A percentile compares a stretch with the other conserved stretches of the same genome.
Conservation (phyloP, 2,113 vertebrate species). For the Corythaeola cristata region DNA sequence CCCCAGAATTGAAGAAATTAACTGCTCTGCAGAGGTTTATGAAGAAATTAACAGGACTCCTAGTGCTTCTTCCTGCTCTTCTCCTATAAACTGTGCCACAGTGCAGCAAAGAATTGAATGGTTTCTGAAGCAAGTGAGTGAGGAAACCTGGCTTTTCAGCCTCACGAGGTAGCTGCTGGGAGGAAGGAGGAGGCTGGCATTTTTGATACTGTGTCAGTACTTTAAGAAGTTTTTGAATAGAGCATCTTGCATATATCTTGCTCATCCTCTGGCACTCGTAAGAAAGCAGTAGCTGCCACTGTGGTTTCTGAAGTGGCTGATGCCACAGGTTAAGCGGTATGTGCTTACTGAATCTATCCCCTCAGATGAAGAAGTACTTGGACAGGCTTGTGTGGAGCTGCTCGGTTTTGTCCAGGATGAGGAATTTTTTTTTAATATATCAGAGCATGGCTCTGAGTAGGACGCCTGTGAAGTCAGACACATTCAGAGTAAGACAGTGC, state of each 20-base stretch:
- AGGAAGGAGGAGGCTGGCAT: neutral
- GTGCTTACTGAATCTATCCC: neutral
- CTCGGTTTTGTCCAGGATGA: neutral
- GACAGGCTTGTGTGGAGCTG: neutral
- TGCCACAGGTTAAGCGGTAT: neutral
- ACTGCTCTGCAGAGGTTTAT: neutral
- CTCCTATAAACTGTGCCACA: neutral
- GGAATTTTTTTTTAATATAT: neutral
- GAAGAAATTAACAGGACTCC: neutral
- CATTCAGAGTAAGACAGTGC: neutral
- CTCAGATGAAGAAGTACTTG: neutral
- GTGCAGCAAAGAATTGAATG: neutral
- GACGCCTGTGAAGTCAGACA: neutral
- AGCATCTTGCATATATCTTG: neutral
- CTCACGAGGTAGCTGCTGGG: neutral
- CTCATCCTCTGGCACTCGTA: neutral
- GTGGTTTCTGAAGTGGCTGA: neutral
- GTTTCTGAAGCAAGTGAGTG: neutral
- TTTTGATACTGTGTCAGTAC: neutral
- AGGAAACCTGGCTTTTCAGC: neutral
- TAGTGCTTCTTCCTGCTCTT: neutral
- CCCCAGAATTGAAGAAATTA: neutral
- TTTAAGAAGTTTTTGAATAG: neutral
- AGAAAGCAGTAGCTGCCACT: neutral
- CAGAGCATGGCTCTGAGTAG: neutral